Base-by-base conservation (phyloP, 2,888 invertebrate genomes). In the Drosophila macrospina region DNA sequence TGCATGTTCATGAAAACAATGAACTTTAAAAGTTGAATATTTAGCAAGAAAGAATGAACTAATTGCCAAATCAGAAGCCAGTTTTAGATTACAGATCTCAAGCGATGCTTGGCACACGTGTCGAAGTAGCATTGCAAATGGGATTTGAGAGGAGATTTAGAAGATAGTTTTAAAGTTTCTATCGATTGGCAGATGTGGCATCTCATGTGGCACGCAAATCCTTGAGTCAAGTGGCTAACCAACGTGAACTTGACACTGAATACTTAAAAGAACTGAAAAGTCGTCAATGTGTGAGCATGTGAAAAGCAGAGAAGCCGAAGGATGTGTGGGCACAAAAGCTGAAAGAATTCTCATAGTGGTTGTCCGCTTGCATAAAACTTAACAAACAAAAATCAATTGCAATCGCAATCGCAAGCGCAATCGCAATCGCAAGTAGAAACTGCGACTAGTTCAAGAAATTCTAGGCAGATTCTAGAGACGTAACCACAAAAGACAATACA, bases 381-480 rank as follows among this genome's bases (percentile, higher is more conserved):
- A 66, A 55, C 82, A 72, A 80, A 78, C 85, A 70, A 78, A 84
- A 82, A 82, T 85, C 88, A 82, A 87, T 87, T 69, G 78, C 60
- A 20, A 20, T 20, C 20, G 20, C 20, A 20, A 20, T 20, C 20
- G 20, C 20, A 20, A 20, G 3, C 20, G 20, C 20, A 20, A 87
- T 85, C 67, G 78, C 60, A 42, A 87, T 85, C 67, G 78, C 60
- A 42, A 51, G 39, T 45, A 24, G 66, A 42, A 71, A 56, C 61
- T 59, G 42, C 39, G 30, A 42, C 60, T 15, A 50, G 8, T n/a
- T 20, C 16, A 15, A 2, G 8, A n/a, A 39, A 26, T 39, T 28
- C 28, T 30, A 28, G 11, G 44, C 15, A 24, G 36, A 13, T 42
- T 32, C 39, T 39, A 47, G n/a, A 44, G 45, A 16, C 26, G 24